Conservation (phyloP, 2,888 invertebrate species). For the Melanostoma scalare region DNA sequence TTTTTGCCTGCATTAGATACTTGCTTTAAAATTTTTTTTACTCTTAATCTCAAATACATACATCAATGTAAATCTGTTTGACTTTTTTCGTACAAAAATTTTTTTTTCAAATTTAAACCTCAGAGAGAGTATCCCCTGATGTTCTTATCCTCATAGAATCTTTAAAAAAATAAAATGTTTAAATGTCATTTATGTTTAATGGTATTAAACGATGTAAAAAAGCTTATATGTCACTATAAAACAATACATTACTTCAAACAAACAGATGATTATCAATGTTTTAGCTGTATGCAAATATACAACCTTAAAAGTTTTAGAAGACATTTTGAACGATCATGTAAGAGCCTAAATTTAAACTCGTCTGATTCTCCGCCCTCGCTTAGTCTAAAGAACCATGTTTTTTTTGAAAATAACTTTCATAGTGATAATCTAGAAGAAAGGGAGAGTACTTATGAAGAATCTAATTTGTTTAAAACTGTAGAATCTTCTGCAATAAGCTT, state of each 20-base stretch:
- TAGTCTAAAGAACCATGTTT: neutral
- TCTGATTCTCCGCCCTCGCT: neutral
- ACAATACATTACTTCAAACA: constrained; percentile 2
- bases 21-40: constrained; percentile 13
- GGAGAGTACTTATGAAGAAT: neutral
- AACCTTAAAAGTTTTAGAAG: constrained; percentile 15
- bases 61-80: constrained; percentile 10
- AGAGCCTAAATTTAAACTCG: neutral
- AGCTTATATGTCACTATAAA: constrained; percentile 13
- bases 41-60: constrained; percentile 15
- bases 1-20: constrained; percentile 2
- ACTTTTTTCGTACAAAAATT: constrained; percentile 14
- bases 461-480: constrained; percentile 1
- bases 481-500: constrained; percentile 16
- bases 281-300: constrained; percentile 4
- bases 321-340: constrained; percentile 14
- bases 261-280: constrained; percentile 16
- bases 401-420: neutral
- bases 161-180: constrained; percentile 3
- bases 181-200: constrained; percentile 7
- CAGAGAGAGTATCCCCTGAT: constrained; percentile 11
- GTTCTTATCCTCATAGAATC: neutral
- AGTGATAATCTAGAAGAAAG: neutral
- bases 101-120: constrained; percentile 30
- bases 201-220: neutral